These are phyloP conservation scores for Spea hammondii DNA, from an alignment of 2,797 vertebrate genomes.

Conservation along the genomic window DNA sequence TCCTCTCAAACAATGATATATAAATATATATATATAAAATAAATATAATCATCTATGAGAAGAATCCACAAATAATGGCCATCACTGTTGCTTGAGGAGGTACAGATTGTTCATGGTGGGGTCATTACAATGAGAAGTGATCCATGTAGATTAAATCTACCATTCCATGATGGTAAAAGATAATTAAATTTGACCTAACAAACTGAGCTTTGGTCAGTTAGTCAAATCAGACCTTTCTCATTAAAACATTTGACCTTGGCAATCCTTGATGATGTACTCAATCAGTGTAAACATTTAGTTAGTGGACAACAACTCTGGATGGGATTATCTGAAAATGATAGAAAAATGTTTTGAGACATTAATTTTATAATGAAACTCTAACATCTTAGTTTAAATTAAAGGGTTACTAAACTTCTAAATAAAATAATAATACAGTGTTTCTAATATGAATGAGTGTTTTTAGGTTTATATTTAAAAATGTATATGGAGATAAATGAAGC, in stretches of 20 bases:
- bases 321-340: no score
- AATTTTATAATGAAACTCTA: no score
- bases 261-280: conserved; percentile 32
- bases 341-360: no score
- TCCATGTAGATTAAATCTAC: conserved; percentile 34
- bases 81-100: conserved; percentile 27
- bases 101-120: conserved; percentile 35
- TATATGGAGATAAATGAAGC: no score
- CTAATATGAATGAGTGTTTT: no score
- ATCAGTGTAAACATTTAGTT: conserved; percentile 36
- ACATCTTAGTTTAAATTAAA: no score
- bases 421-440: no score
- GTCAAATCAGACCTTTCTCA: conserved; percentile 34
- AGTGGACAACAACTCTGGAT: conserved; percentile 13
- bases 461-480: no score
- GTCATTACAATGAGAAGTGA: conserved; percentile 38
- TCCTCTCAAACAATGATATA: not conserved
- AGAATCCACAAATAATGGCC: not conserved
- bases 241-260: conserved; percentile 36
- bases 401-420: no score
- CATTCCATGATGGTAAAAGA: conserved; percentile 20
- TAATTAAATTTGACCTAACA: conserved; percentile 42
- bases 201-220: conserved; percentile 40
- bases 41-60: no score
- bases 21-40: no score